Evolutionary conservation across 2,797 vertebrate species (phyloP).

Genomic region (Danio aesculapii): DNA sequence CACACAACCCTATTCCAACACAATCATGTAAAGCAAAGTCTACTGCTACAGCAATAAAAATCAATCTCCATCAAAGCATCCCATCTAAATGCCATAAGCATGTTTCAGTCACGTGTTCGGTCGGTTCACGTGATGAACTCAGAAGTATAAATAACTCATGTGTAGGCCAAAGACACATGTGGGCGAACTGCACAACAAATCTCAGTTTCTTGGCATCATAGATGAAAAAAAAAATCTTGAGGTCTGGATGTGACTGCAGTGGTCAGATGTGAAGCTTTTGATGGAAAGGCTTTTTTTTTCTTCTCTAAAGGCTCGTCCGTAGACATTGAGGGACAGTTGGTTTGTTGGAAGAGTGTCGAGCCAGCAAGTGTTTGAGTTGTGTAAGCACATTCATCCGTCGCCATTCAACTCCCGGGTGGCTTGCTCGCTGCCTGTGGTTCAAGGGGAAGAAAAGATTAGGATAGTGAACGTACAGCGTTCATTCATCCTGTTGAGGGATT

Average conservation of each 20-base stretch:
- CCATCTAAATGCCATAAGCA: slow-evolving; percentile 23
- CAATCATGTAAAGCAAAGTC: slow-evolving; percentile 2
- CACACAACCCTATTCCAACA: slow-evolving; percentile 5
- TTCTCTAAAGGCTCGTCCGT: slow-evolving; percentile 61
- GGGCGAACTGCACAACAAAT: slow-evolving; percentile 38
- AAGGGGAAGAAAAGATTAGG: slow-evolving; percentile 34
- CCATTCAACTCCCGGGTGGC: slow-evolving; percentile 15
- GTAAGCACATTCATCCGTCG: slow-evolving; percentile 75
- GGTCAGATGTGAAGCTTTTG: slow-evolving; percentile 28
- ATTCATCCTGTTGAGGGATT: slow-evolving; percentile 51
- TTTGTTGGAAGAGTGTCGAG: slow-evolving; percentile 73
- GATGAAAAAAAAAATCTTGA: neutral
- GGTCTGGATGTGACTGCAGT: neutral
- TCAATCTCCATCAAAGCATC: neutral
- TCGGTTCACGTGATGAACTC: slow-evolving; percentile 25
- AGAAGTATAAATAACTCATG: slow-evolving; percentile 20
- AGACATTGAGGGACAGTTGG: slow-evolving; percentile 75
- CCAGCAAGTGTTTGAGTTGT: slow-evolving; percentile 73
- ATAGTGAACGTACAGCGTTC: slow-evolving; percentile 36
- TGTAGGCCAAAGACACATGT: slow-evolving; percentile 27
- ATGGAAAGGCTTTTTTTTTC: slow-evolving; percentile 52
- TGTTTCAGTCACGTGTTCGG: slow-evolving; percentile 9
- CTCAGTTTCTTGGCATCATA: slow-evolving; percentile 22
- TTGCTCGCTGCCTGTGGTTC: slow-evolving; percentile 16
- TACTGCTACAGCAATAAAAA: slow-evolving; percentile 18